Percentiles rank a stretch among this genome's conserved stretches.
These are phyloP conservation scores for Neodon shergylaensis DNA, from an alignment of 2,113 vertebrate species.

Conservation along the genomic window DNA sequence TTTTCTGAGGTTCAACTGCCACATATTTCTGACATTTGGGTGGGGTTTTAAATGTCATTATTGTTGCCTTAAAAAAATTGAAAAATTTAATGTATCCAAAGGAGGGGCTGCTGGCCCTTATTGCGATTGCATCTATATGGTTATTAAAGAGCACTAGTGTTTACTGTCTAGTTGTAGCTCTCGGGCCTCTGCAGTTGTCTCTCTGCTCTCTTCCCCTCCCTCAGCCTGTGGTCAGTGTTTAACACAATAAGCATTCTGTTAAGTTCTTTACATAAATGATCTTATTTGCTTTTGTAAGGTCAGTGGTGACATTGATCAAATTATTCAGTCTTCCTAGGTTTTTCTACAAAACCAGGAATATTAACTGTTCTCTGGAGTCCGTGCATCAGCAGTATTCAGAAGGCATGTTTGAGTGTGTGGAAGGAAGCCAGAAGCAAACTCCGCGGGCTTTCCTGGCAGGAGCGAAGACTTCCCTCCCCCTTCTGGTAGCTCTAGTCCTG, in stretches of 20 bases:
- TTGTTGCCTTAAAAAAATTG: constrained; percentile 2
- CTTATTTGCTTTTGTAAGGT: not conserved
- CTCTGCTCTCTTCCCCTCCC: not conserved
- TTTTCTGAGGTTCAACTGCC: not conserved
- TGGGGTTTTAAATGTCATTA: not conserved
- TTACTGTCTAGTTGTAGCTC: not conserved
- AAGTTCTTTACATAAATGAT: not conserved
- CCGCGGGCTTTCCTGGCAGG: not conserved
- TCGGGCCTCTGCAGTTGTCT: not conserved
- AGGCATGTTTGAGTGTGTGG: not conserved
- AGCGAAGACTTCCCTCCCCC: rapidly evolving
- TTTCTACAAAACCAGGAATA: not conserved
- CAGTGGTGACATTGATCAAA: not conserved
- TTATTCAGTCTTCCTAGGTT: not conserved
- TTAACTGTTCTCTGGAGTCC: not conserved
- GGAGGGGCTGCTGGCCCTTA: not conserved
- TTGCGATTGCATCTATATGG: not conserved
- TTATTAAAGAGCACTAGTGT: not conserved
- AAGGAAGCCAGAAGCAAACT: not conserved
- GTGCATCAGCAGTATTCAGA: not conserved
- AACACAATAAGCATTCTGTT: no score
- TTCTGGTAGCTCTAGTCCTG: rapidly evolving
- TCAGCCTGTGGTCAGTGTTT: not conserved
- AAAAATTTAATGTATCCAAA: not conserved
- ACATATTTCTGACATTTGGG: not conserved